A percentile compares a stretch with the other conserved stretches of the same genome.
Conservation (phyloP, 2,797 vertebrate species). For the Trachurus trachurus region DNA sequence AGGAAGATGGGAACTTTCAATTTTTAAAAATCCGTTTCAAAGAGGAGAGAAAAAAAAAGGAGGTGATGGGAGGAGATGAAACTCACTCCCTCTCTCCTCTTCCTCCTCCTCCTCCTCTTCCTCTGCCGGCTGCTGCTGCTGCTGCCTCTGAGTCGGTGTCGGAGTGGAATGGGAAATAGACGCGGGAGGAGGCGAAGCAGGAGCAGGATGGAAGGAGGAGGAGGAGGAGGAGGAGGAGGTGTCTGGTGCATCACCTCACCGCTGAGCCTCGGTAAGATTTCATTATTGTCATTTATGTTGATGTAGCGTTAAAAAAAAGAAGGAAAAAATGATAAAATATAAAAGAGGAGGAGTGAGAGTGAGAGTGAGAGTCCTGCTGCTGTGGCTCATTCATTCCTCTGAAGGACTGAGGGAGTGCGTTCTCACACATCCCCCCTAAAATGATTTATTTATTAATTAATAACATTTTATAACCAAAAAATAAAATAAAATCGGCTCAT, state of each 20-base stretch:
- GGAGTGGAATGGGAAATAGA: constrained; percentile 68
- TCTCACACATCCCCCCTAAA: neutral
- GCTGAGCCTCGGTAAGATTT: constrained; percentile 75
- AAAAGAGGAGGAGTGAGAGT: neutral
- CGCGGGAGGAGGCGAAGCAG: constrained; percentile 23
- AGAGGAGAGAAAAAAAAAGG: constrained; percentile 34
- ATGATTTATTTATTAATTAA: neutral
- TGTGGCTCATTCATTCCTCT: constrained; percentile 14
- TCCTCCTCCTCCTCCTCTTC: constrained; percentile 19
- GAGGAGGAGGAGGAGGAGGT: constrained; percentile 39
- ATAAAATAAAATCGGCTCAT: neutral
- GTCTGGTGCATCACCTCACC: constrained; percentile 39
- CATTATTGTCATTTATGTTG: constrained; percentile 30
- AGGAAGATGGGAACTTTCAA: constrained; percentile 73
- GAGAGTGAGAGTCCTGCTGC: neutral
- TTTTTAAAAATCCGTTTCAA: constrained; percentile 45
- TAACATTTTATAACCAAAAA: neutral
- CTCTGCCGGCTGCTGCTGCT: constrained; percentile 14
- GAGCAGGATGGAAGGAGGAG: too few relatives aligned
- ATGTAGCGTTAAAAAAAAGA: neutral
- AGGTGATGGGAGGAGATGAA: constrained; percentile 71
- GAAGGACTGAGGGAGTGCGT: neutral
- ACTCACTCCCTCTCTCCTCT: constrained; percentile 31
- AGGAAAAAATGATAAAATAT: neutral
- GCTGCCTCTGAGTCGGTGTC: constrained; percentile 44